phyloP scores from a whole-genome alignment of 2,113 vertebrate species.

The Pachyramphus minor region DNA sequence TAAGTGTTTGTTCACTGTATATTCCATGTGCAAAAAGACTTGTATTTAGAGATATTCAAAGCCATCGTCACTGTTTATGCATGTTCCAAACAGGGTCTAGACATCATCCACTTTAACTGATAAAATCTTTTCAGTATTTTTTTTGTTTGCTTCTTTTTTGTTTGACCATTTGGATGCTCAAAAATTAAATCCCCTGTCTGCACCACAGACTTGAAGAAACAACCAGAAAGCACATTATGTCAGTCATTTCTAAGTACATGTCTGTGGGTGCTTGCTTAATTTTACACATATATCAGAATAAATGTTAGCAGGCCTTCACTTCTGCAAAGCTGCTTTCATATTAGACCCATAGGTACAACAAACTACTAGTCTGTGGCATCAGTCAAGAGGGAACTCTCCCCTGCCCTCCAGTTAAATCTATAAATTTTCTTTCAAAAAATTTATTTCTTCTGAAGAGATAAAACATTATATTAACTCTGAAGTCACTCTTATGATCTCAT shows the following conservation, averaged over 20 bases:
- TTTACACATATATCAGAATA: not conserved
- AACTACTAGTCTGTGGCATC: not conserved
- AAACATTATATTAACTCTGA: not conserved
- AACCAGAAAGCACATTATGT: not conserved
- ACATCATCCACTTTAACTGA: not conserved
- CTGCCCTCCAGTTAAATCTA: not conserved
- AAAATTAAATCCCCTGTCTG: not conserved
- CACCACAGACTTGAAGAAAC: not conserved
- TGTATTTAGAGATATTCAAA: not conserved
- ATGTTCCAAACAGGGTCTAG: not conserved
- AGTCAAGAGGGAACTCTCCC: not conserved
- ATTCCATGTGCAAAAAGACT: not conserved
- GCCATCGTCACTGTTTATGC: not conserved
- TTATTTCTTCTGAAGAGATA: not conserved
- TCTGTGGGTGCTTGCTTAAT: not conserved
- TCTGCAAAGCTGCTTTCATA: not conserved
- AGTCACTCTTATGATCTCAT: not conserved
- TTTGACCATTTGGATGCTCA: not conserved
- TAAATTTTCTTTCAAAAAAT: not conserved
- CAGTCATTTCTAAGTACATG: not conserved
- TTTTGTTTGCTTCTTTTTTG: not conserved
- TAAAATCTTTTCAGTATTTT: not conserved
- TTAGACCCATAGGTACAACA: not conserved
- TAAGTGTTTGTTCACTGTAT: not conserved
- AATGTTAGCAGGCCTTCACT: not conserved